Evolutionary conservation across 2,888 invertebrate genomes (phyloP).

Genomic region (Dendrolimus pini): DNA sequence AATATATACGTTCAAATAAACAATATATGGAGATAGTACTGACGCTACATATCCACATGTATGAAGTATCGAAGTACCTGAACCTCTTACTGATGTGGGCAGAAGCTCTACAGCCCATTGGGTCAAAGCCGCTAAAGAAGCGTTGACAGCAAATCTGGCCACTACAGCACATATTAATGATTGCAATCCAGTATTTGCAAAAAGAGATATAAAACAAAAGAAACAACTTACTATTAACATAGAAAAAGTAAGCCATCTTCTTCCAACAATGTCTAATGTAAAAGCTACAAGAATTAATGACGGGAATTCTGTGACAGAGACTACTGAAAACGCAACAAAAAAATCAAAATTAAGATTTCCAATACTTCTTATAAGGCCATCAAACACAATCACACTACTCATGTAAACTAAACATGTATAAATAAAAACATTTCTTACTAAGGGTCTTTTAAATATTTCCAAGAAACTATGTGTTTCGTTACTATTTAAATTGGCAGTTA

Average conservation of each 20-base stretch:
- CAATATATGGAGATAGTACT: conserved; percentile 47
- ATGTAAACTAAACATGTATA: conserved; percentile 37
- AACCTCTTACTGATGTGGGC: conserved; percentile 45
- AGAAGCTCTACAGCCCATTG: conserved; percentile 52
- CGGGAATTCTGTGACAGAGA: conserved; percentile 45
- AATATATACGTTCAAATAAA: conserved; percentile 36
- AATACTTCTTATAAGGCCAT: conserved; percentile 40
- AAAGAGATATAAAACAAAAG: conserved; percentile 34
- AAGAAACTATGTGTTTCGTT: conserved; percentile 28
- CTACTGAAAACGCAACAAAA: conserved; percentile 43
- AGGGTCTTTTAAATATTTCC: conserved; percentile 39
- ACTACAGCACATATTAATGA: conserved; percentile 38
- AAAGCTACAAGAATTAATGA: conserved; percentile 41
- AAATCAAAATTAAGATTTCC: conserved; percentile 41
- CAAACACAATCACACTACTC: conserved; percentile 40
- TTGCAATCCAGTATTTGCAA: conserved; percentile 27
- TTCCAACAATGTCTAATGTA: conserved; percentile 42
- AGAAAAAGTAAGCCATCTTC: conserved; percentile 26
- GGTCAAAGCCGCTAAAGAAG: conserved; percentile 32
- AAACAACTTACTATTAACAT: conserved; percentile 22
- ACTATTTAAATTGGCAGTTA: conserved; percentile 18
- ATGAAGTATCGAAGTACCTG: conserved; percentile 40
- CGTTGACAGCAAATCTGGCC: conserved; percentile 45
- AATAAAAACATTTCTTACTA: conserved; percentile 35
- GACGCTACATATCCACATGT: conserved; percentile 41